Evolutionary conservation across 2,113 vertebrate species (phyloP).

Genomic region (Pseudopipra pipra): DNA sequence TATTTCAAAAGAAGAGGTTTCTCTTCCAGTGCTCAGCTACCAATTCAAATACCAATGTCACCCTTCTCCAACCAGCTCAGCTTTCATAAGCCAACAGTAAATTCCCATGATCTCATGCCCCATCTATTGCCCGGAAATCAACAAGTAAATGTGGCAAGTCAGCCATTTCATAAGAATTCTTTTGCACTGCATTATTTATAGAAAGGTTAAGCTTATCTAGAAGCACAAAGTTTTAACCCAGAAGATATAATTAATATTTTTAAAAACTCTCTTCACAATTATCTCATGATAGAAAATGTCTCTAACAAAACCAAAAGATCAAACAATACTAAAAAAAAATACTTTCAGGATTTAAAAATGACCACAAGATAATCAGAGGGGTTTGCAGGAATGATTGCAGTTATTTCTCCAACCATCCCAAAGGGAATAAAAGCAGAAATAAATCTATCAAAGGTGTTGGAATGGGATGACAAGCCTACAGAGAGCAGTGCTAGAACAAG

Average conservation of each 20-base stretch:
- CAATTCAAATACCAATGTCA: constrained; percentile 3
- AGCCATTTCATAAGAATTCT: neutral
- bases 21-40: neutral
- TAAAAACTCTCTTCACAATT: neutral
- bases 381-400: neutral
- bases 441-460: neutral
- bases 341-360: neutral
- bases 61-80: neutral
- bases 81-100: neutral
- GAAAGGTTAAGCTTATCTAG: neutral
- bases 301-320: neutral
- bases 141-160: neutral
- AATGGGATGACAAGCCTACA: neutral
- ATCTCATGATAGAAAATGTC: neutral
- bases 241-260: neutral
- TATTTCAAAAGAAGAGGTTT: neutral
- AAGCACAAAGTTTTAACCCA: neutral
- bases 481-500: neutral
- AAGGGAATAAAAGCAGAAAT: neutral
- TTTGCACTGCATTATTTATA: neutral
- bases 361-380: neutral
- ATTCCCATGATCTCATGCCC: constrained; percentile 37
- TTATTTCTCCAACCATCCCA: neutral
- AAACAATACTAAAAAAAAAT: neutral
- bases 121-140: neutral